Base-by-base conservation (phyloP, 2,888 invertebrate species). In the Amphimallon solstitiale region DNA sequence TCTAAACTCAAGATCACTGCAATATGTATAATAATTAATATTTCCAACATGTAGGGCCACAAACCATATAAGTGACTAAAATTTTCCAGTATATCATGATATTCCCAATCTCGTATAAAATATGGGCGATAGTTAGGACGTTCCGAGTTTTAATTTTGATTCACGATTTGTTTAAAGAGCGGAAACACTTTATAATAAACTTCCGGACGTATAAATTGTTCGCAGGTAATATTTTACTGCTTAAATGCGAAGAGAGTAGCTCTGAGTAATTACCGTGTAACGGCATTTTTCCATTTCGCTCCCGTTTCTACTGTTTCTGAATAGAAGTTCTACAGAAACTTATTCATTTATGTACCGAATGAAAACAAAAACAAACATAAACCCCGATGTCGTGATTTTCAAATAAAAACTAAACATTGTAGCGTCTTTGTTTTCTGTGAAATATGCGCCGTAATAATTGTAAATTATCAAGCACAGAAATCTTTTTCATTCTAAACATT, bases 151-250 rank as follows among this genome's bases (percentile, higher is more conserved):
- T 61, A 61, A 61, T 61, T 61, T 48, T 48, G 48, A 61, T 61
- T 29, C 48, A 61, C 48, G 61, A 35, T 61, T 61, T 61, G 61
- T 61, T 46, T 48, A 48, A 48, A 48, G 48, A 17, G 29, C 37
- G 34, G 15, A 61, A 61, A 21, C 61, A 43, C 15, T 61, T 61
- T 61, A 48, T 46, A 48, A 56, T 56, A 56, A 56, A 56, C 56
- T 56, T 40, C 56, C 9, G 56, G 56, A 40, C 56, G 56, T 40
- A 40, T 56, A 56, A 56, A 56, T 56, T 56, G 40, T 40, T 40
- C 23, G 17, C 56, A 40, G 56, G 23, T 56, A 56, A 56, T 56
- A 56, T 40, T 56, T 56, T 40, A 56, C 40, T 3, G 19, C 56
- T 37, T 40, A 56, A 52, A 38, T 37, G 48, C 48, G 48, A 21